A percentile compares a stretch with the other conserved stretches of the same genome.
These are phyloP conservation scores for Timema cristinae DNA, from an alignment of 2,888 invertebrate species.

Conservation along the genomic window DNA sequence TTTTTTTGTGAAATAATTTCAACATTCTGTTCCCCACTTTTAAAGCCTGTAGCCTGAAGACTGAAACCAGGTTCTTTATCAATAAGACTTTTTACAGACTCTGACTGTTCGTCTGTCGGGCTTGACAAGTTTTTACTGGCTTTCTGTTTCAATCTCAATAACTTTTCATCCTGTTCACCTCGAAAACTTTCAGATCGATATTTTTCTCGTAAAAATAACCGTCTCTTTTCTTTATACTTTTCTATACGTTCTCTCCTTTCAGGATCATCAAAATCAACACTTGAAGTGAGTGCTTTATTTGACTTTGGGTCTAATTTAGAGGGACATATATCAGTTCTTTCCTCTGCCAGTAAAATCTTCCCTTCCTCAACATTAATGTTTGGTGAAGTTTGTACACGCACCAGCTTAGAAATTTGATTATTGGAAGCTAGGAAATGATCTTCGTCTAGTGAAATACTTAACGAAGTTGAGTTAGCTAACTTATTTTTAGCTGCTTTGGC, in stretches of 20 bases:
- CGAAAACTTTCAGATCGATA: constrained; percentile 60
- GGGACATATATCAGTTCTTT: constrained; percentile 22
- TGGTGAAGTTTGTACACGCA: constrained; percentile 36
- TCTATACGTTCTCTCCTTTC: constrained; percentile 78
- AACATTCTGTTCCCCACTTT: too few species aligned
- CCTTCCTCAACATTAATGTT: constrained; percentile 30
- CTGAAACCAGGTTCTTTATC: too few species aligned
- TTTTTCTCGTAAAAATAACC: constrained; percentile 78
- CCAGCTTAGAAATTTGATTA: constrained; percentile 30
- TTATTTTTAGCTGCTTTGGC: constrained; percentile 53
- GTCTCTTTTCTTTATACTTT: constrained; percentile 85
- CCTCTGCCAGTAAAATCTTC: neutral
- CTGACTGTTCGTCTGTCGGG: constrained; percentile 12
- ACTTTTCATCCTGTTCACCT: constrained; percentile 56
- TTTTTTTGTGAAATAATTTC: too few species aligned
- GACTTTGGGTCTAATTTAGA: constrained; percentile 30
- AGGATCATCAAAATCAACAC: constrained; percentile 47
- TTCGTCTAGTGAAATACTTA: constrained; percentile 58
- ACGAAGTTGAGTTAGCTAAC: constrained; percentile 19
- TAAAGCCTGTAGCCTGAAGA: too few species aligned
- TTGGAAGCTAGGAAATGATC: constrained; percentile 54
- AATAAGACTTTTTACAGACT: too few species aligned
- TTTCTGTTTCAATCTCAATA: constrained; percentile 55
- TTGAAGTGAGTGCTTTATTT: neutral
- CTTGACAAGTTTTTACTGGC: constrained; percentile 34